Evolutionary conservation across 2,113 vertebrate species (phyloP).

Genomic region (Eulacestoma nigropectus): DNA sequence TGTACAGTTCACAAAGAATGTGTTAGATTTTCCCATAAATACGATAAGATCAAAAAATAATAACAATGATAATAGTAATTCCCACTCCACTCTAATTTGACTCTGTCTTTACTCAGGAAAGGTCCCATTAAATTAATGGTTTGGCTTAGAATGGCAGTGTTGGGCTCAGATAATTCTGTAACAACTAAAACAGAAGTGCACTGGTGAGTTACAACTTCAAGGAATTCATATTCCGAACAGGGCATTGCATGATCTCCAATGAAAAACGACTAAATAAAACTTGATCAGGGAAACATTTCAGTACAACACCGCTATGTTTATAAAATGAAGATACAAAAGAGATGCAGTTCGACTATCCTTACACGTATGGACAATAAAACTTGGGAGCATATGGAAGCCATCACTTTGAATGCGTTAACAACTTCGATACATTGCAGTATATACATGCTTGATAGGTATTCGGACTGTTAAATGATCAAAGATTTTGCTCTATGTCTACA

Average conservation of each 20-base stretch:
- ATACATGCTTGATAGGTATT: slow-evolving; percentile 50
- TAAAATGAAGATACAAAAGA: slow-evolving; percentile 13
- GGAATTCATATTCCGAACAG: slow-evolving; percentile 25
- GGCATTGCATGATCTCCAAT: slow-evolving; percentile 9
- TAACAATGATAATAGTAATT: slow-evolving; percentile 4
- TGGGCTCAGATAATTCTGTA: slow-evolving; percentile 42
- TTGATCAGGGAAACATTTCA: neutral
- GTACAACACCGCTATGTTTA: neutral
- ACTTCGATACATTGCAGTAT: slow-evolving; percentile 39
- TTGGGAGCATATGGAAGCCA: slow-evolving; percentile 51
- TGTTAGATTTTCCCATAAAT: slow-evolving; percentile 62
- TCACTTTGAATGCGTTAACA: slow-evolving; percentile 39
- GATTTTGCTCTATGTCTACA: neutral
- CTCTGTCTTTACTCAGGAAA: neutral
- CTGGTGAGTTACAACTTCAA: slow-evolving; percentile 53
- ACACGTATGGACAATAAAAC: slow-evolving; percentile 51
- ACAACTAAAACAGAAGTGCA: slow-evolving; percentile 60
- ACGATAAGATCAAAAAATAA: slow-evolving; percentile 53
- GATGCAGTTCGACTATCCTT: slow-evolving; percentile 19
- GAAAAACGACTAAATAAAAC: slow-evolving; percentile 14
- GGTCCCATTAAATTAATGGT: neutral
- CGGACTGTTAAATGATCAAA: slow-evolving; percentile 27
- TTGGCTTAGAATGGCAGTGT: neutral
- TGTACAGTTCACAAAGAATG: slow-evolving; percentile 55
- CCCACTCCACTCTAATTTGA: neutral